phyloP scores from a whole-genome alignment of 1,140 invertebrate genomes.

The Brachionus manjavacas region DNA sequence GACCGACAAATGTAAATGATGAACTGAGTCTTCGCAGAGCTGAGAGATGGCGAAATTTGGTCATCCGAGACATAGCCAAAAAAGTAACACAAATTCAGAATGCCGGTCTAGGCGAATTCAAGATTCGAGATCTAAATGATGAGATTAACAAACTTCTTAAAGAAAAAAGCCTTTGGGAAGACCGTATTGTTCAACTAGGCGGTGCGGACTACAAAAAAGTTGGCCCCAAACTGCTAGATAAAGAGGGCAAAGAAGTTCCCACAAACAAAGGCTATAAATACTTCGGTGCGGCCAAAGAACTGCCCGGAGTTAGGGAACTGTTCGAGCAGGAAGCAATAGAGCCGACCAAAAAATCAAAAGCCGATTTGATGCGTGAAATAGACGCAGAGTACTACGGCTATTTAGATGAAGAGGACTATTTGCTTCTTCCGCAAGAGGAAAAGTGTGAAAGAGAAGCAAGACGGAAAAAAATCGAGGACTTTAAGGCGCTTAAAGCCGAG shows the following conservation, averaged over 20 bases:
- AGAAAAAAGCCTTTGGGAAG: conserved; percentile 92
- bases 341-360: conserved; percentile 80
- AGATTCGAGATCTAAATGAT: conserved; percentile 94
- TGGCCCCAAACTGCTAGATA: conserved; percentile 87
- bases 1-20: conserved; percentile 87
- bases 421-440: conserved; percentile 79
- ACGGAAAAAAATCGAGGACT: conserved; percentile 20
- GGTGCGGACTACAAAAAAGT: conserved; percentile 84
- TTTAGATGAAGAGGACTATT: conserved; percentile 92
- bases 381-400: conserved; percentile 99
- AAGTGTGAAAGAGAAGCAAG: conserved; percentile 67
- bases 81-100: conserved; percentile 99
- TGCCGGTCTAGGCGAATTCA: conserved; percentile 94
- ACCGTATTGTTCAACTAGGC: conserved; percentile 85
- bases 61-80: conserved; percentile 90
- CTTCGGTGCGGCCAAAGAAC: conserved; percentile 96
- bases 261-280: conserved; percentile 89
- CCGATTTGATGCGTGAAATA: conserved; percentile 93
- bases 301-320: conserved; percentile 91
- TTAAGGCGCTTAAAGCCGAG: background rate
- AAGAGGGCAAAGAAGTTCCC: conserved; percentile 87
- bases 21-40: conserved; percentile 81
- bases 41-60: conserved; percentile 90
- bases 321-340: conserved; percentile 89
- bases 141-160: conserved; percentile 96